Evolutionary conservation across 2,888 invertebrate genomes (phyloP), one percentile per base, ranked within the genome.

Genomic region (Limenitis arthemis): DNA sequence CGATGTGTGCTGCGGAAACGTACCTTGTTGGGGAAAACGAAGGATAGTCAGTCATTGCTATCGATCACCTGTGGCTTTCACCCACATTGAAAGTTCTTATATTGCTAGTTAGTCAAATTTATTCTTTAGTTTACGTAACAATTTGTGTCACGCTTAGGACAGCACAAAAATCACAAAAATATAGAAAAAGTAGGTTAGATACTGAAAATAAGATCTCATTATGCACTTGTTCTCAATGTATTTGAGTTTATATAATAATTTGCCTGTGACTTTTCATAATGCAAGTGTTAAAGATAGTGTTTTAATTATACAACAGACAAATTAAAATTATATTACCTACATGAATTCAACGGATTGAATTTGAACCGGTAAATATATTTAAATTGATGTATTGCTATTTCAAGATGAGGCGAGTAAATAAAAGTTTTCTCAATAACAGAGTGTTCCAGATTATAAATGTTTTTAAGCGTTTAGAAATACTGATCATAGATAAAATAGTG

Each of bases 31-130:
- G 67, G 72, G 70, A 68, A 61, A 60, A 62, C 61, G 50, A 61
- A 59, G 64, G 66, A 64, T 59, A 57, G 63, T 65, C 51, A 58
- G 43, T 61, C 65, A 34, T 30, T n/a, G 34, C 36, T 46, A 38
- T 37, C 46, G 46, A 46, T 46, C 11, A 40, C 41, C 46, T 40
- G 60, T 61, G 64, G 63, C 79, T 78, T 79, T 79, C 79, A 73
- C 77, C 66, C 65, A 68, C 69, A 63, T 63, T 49, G 56, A 54
- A 50, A 49, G 50, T 50, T 48, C 37, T 30, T 54, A 40, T 44
- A 38, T 38, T 36, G 30, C 47, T 37, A 49, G 50, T 49, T 56
- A 58, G 55, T 63, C 59, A 58, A 63, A 64, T 58, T 61, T 61
- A 62, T 57, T 66, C 59, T 54, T 34, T 20, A 20, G 48, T 64